phyloP scores from a whole-genome alignment of 53 echinoderm and acorn worm genomes.

The Holothuria leucospilota region DNA sequence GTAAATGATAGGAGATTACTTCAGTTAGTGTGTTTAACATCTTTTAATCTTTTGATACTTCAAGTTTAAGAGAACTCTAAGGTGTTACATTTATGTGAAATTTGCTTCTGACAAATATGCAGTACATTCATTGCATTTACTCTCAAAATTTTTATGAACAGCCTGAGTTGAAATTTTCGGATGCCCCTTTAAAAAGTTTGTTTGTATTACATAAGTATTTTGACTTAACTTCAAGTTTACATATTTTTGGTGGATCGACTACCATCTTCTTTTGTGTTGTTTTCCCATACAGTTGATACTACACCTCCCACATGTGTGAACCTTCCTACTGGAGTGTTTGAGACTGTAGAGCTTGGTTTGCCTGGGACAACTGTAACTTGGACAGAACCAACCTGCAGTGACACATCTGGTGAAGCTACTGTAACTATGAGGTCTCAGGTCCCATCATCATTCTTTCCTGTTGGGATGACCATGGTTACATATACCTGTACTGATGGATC shows the following conservation, averaged over 20 bases:
- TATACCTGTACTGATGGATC: slow-evolving; percentile 59
- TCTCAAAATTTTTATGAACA: too few relatives aligned
- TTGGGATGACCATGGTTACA: slow-evolving; percentile 63
- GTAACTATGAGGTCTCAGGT: slow-evolving; percentile 36
- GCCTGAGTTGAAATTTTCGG: too few relatives aligned
- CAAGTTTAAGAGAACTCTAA: too few relatives aligned
- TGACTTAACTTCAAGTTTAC: too few relatives aligned
- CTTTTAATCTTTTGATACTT: background rate
- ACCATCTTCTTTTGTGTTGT: background rate
- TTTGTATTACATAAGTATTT: too few relatives aligned
- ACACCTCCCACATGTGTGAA: slow-evolving; percentile 48
- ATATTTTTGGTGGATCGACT: too few relatives aligned
- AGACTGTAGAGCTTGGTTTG: slow-evolving; percentile 19
- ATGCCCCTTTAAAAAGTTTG: too few relatives aligned
- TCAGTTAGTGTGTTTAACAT: background rate
- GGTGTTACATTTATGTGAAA: too few relatives aligned
- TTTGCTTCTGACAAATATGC: too few relatives aligned
- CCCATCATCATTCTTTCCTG: slow-evolving; percentile 49
- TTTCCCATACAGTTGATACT: slow-evolving; percentile 47
- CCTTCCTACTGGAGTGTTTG: slow-evolving; percentile 39
- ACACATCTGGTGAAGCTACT: slow-evolving; percentile 44
- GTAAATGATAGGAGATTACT: background rate
- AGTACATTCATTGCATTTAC: too few relatives aligned
- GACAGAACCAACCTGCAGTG: slow-evolving; percentile 32
- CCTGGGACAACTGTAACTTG: slow-evolving; percentile 34